Evolutionary conservation across 2,888 invertebrate genomes (phyloP).

Genomic region (Eurytoma californica): DNA sequence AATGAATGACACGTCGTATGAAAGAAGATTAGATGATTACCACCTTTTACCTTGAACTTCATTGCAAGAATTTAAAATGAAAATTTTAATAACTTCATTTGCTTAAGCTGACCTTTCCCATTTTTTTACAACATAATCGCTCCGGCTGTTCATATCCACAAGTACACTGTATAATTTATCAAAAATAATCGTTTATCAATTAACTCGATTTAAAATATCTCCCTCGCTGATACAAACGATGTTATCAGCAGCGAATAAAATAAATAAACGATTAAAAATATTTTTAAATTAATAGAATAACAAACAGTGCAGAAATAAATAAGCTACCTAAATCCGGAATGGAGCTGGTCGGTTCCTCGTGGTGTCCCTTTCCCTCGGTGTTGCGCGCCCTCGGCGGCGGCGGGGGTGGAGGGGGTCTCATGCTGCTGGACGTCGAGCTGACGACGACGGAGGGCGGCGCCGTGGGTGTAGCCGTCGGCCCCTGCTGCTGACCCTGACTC

Average conservation of each 20-base stretch:
- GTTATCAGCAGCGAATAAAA: too few species aligned
- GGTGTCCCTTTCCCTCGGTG: slow-evolving; percentile 76
- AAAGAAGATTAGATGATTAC: slow-evolving; percentile 22
- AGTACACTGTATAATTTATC: too few species aligned
- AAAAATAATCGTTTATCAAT: too few species aligned
- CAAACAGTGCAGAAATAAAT: background rate
- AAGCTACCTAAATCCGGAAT: slow-evolving; percentile 91
- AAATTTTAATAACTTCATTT: too few species aligned
- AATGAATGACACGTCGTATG: slow-evolving; percentile 16
- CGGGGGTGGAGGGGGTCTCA: slow-evolving; percentile 76
- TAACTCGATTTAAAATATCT: too few species aligned
- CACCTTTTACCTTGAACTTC: slow-evolving; percentile 35
- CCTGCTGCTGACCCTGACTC: slow-evolving; percentile 43
- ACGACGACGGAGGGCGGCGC: slow-evolving; percentile 70
- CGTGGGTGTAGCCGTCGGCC: slow-evolving; percentile 31
- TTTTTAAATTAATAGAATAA: too few species aligned
- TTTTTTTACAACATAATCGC: too few species aligned
- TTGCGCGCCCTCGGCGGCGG: slow-evolving; percentile 76
- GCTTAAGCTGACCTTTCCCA: too few species aligned
- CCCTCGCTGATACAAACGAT: too few species aligned
- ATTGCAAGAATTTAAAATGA: slow-evolving; percentile 1
- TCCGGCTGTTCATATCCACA: too few species aligned
- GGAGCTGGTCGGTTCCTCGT: slow-evolving; percentile 91
- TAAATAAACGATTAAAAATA: too few species aligned
- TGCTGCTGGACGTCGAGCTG: slow-evolving; percentile 78